Evolutionary conservation across 2,113 vertebrate genomes (phyloP).

Genomic region (Paramormyrops kingsleyae): DNA sequence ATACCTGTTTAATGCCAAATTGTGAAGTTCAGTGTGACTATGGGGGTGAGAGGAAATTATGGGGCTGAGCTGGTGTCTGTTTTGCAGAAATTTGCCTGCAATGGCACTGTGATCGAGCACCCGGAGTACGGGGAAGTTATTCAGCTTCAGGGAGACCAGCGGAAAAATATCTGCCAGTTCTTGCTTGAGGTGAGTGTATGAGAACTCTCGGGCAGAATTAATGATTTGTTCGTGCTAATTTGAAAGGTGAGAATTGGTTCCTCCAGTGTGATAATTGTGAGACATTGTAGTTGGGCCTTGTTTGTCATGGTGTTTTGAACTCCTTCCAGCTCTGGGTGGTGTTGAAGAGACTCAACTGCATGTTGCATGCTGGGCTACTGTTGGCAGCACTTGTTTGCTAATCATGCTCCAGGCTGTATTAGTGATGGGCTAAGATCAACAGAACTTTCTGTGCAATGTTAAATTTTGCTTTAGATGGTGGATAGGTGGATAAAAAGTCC

Average conservation of each 20-base stretch:
- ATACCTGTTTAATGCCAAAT: neutral
- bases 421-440: neutral
- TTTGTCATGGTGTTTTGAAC: neutral
- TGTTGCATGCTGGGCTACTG: neutral
- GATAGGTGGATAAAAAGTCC: neutral
- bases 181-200: conserved; percentile 66
- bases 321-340: neutral
- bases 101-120: conserved; percentile 80
- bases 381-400: neutral
- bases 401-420: neutral
- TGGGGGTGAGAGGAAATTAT: neutral
- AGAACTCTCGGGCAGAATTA: neutral
- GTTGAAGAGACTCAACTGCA: neutral
- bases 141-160: conserved; percentile 78
- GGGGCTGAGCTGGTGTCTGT: neutral
- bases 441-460: conserved; percentile 12
- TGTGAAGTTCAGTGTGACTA: neutral
- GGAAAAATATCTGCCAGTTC: conserved; percentile 79
- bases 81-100: conserved; percentile 75
- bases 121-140: conserved; percentile 80
- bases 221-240: neutral
- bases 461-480: neutral
- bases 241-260: neutral
- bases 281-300: neutral
- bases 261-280: neutral